Base-by-base conservation (phyloP, 1,140 invertebrate species). In the Zaprionus vittiger region DNA sequence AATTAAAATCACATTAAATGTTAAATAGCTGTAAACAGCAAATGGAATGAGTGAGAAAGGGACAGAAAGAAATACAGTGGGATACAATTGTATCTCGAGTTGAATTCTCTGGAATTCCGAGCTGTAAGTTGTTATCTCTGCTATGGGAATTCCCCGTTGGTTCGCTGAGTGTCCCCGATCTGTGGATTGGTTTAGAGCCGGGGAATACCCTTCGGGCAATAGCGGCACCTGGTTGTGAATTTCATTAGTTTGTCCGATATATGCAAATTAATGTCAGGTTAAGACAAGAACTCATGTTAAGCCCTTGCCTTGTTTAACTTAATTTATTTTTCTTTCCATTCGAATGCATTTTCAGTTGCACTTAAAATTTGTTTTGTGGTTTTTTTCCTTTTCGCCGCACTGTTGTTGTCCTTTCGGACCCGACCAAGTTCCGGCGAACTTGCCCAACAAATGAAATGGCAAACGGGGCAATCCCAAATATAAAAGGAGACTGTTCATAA, bases 101-200 rank as follows among this genome's bases (percentile, higher is more conserved):
- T 17, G n/a, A 15, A 47, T 11, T 6, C 17, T 22, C 20, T 57
- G 26, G 11, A 34, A 24, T 49, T n/a, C 26, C 44, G 41, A n/a
- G 7, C 41, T 47, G 41, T 47, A 17, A 47, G 41, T 31, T 54
- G 47, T 38, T 37, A 20, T 28, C 38, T 49, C 15, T 34, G 60
- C 38, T 17, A 20, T 54, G 63, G 63, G 63, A 55, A 26, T 65
- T 65, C 31, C 49, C 49, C 17, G 41, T 15, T 47, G 14, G 41
- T 17, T n/a, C 41, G n/a, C 3, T 17, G 14, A 47, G 15, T 14
- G 20, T 24, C 20, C 5, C 17, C 20, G 47, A 52, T 52, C 47
- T 4, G 5, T 52, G 20, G 47, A 9, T 52, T 52, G 20, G 12
- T 4, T 12, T 24, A 52, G 47, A n/a, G 17, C 47, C 44, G 9